Percentiles rank a stretch among this genome's conserved stretches.
phyloP scores from a whole-genome alignment of 2,113 vertebrate species.

The Pterocles orientalis region DNA sequence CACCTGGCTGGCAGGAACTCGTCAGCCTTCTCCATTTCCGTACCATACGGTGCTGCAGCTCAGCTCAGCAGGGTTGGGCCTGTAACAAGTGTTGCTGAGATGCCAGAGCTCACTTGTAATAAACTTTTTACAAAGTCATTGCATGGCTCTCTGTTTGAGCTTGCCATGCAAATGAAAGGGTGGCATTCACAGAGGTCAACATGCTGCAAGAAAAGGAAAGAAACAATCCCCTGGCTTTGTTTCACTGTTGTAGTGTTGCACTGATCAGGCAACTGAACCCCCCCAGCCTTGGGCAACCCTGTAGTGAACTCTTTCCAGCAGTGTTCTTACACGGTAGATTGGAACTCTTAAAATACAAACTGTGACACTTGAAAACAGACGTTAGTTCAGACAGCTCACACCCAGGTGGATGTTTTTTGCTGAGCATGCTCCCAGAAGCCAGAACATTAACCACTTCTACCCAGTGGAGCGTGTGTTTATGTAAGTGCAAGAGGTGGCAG shows the following conservation, averaged over 20 bases:
- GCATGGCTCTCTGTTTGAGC: background rate
- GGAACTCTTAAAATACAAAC: background rate
- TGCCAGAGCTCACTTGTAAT: background rate
- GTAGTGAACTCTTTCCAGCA: background rate
- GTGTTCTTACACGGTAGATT: background rate
- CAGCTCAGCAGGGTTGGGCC: background rate
- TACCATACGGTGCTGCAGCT: background rate
- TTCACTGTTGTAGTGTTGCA: background rate
- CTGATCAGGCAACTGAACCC: background rate
- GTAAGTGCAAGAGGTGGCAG: background rate
- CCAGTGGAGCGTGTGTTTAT: background rate
- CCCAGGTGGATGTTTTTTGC: background rate
- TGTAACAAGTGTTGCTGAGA: background rate
- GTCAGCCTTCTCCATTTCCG: background rate
- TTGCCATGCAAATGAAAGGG: background rate
- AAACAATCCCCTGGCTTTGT: background rate
- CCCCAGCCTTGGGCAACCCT: background rate
- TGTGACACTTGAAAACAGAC: background rate
- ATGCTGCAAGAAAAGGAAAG: background rate
- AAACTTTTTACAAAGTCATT: background rate
- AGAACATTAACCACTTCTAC: fast-evolving
- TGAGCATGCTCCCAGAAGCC: background rate
- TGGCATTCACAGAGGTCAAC: background rate
- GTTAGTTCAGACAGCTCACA: background rate
- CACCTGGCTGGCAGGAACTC: background rate